Evolutionary conservation across 2,113 vertebrate genomes (phyloP).

Genomic region (Pachyramphus minor): DNA sequence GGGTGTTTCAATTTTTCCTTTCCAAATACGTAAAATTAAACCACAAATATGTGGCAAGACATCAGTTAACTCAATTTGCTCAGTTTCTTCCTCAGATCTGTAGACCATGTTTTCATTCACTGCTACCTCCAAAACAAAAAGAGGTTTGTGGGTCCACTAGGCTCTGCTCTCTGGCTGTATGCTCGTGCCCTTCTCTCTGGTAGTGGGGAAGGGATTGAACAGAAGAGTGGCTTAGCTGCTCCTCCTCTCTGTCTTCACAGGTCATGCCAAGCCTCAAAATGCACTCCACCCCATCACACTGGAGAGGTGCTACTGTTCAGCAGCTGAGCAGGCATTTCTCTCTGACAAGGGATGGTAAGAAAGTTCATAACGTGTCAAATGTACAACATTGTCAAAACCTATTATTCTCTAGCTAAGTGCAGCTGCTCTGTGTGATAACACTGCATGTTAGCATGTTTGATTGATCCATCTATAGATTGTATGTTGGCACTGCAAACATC

Average conservation of each 20-base stretch:
- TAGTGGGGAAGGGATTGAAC: background rate
- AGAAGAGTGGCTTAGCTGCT: background rate
- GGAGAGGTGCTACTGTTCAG: rapidly evolving
- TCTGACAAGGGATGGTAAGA: background rate
- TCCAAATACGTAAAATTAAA: background rate
- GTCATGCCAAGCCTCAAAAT: background rate
- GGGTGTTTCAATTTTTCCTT: background rate
- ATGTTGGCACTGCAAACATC: background rate
- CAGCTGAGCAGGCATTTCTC: background rate
- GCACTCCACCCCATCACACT: rapidly evolving
- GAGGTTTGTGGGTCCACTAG: background rate
- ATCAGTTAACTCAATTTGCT: background rate
- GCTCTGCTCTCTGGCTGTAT: rapidly evolving
- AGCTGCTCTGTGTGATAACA: background rate
- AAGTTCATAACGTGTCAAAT: background rate
- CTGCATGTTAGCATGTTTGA: background rate
- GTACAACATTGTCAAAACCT: background rate
- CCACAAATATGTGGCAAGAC: background rate
- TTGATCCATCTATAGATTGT: background rate
- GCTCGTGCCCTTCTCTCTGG: background rate
- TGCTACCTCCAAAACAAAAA: background rate
- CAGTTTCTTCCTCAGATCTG: background rate
- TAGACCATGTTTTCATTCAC: background rate
- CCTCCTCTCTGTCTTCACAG: background rate
- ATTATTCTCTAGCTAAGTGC: background rate